Percentiles rank a stretch among this genome's conserved stretches.
phyloP scores from a whole-genome alignment of 2,113 vertebrate genomes.

The Emydocephalus ijimae region DNA sequence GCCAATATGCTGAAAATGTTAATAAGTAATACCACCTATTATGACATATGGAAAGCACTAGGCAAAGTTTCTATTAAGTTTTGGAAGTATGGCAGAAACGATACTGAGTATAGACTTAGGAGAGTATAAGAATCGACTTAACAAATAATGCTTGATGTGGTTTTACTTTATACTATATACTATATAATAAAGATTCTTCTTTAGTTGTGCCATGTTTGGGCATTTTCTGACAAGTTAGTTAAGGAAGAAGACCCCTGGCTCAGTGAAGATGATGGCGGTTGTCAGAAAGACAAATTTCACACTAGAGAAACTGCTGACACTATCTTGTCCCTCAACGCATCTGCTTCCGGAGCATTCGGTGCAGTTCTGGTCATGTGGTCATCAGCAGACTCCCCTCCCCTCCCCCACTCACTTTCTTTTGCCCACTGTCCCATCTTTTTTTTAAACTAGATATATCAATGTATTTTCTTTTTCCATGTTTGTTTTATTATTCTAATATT shows the following conservation, averaged over 20 bases:
- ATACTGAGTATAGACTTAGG: neutral
- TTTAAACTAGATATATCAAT: neutral
- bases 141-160: neutral
- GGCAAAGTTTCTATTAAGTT: neutral
- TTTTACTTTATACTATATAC: neutral
- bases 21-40: neutral
- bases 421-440: neutral
- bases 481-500: neutral
- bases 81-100: neutral
- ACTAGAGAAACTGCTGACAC: neutral
- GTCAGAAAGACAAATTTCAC: neutral
- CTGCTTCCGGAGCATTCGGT: neutral
- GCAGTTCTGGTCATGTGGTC: neutral
- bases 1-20: neutral
- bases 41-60: neutral
- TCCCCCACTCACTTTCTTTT: too few relatives aligned
- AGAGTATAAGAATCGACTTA: neutral
- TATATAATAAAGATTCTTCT: neutral
- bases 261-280: neutral
- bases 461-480: neutral
- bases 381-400: neutral
- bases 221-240: neutral
- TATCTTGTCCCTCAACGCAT: neutral
- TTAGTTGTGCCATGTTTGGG: neutral
- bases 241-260: neutral